These are phyloP conservation scores for Periphyllus acericola DNA, from an alignment of 2,888 invertebrate species.

Conservation along the genomic window DNA sequence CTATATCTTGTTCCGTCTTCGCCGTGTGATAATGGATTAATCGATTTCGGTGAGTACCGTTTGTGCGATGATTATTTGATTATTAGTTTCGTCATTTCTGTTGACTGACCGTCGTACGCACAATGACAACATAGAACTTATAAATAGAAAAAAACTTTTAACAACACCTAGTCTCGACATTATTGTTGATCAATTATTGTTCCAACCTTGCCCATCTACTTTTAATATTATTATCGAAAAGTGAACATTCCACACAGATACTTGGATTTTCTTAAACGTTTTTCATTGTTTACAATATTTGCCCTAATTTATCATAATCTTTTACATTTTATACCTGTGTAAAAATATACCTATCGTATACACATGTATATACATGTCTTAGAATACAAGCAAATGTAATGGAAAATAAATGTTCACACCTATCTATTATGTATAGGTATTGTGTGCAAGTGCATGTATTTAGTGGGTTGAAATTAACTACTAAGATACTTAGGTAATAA, in stretches of 20 bases:
- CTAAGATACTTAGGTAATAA: not conserved
- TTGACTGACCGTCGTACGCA: too few species aligned
- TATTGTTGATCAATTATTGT: not conserved
- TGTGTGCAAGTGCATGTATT: not conserved
- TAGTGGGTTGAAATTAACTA: not conserved
- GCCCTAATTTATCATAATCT: not conserved
- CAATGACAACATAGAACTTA: too few species aligned
- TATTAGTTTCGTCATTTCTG: not conserved
- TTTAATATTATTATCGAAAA: not conserved
- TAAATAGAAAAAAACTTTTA: too few species aligned
- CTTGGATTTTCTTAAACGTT: not conserved
- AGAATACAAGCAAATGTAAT: too few species aligned
- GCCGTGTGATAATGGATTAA: not conserved
- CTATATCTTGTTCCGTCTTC: not conserved
- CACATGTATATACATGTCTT: too few species aligned
- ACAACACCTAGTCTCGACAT: not conserved
- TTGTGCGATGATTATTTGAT: not conserved
- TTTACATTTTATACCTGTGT: not conserved
- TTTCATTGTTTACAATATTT: not conserved
- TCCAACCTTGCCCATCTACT: not conserved
- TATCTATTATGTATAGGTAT: too few species aligned
- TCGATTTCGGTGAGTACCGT: constrained; percentile 18
- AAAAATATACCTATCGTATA: not conserved
- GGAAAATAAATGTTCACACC: too few species aligned
- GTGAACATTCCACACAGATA: not conserved